Conservation (phyloP, 2,113 vertebrate genomes). For the Ciconia boyciana region DNA sequence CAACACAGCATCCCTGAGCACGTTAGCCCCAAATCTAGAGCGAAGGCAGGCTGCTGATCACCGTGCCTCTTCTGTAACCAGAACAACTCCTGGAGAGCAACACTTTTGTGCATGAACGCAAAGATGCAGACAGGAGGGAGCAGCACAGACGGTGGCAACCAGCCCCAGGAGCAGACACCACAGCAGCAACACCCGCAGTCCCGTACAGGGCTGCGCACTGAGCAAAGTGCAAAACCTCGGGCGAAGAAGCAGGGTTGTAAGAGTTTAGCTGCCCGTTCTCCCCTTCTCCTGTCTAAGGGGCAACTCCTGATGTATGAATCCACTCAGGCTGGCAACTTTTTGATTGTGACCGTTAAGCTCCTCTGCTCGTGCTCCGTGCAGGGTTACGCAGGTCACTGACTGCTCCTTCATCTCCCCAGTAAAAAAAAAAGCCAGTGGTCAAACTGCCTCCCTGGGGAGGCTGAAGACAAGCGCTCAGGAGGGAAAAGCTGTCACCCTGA, state of each 20-base stretch:
- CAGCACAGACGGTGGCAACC: not conserved
- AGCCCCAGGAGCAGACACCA: not conserved
- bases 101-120: not conserved
- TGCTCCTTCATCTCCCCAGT: not conserved
- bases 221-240: not conserved
- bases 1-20: not conserved
- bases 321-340: conserved; percentile 4
- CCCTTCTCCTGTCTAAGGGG: not conserved
- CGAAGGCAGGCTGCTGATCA: not conserved
- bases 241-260: not conserved
- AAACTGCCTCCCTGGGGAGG: not conserved
- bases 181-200: not conserved
- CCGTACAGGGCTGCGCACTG: not conserved
- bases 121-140: not conserved
- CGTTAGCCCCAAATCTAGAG: fast-evolving
- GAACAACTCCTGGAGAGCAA: not conserved
- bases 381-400: conserved; percentile 26
- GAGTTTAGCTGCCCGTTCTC: not conserved
- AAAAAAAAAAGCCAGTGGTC: not conserved
- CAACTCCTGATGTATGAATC: not conserved
- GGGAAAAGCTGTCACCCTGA: not conserved
- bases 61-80: not conserved
- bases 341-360: not conserved
- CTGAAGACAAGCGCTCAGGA: not conserved
- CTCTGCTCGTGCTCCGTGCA: not conserved